Percentiles rank a stretch among this genome's conserved stretches.
These are phyloP conservation scores for Manis javanica DNA, from an alignment of 2,797 vertebrate species.

Conservation along the genomic window DNA sequence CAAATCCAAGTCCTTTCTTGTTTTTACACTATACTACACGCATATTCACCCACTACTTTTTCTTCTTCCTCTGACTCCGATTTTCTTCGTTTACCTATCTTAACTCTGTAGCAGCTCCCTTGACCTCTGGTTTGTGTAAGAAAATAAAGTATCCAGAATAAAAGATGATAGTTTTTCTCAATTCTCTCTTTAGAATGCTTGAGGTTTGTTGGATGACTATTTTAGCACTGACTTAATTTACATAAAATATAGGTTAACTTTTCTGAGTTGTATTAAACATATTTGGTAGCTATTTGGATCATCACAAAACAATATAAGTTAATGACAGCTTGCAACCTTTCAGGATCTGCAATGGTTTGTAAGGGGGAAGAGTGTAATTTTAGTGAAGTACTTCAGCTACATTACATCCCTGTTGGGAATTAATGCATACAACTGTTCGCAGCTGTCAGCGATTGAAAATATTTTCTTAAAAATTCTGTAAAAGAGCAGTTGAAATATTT, in stretches of 20 bases:
- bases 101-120: slow-evolving; percentile 16
- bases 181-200: not conserved
- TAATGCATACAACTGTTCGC: slow-evolving; percentile 69
- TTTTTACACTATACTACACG: not conserved
- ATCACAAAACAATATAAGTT: slow-evolving; percentile 22
- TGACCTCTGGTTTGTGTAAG: not conserved
- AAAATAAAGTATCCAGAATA: not conserved
- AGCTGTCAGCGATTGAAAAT: slow-evolving; percentile 73
- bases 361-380: slow-evolving; percentile 55
- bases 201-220: not conserved
- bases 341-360: slow-evolving; percentile 58
- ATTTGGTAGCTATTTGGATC: slow-evolving; percentile 27
- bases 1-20: not conserved
- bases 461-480: slow-evolving; percentile 55
- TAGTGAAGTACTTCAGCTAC: slow-evolving; percentile 51
- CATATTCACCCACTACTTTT: not conserved
- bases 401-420: slow-evolving; percentile 60
- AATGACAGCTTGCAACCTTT: slow-evolving; percentile 53
- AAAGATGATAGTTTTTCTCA: not conserved
- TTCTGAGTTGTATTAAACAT: not conserved
- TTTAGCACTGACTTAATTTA: slow-evolving; percentile 36
- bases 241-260: slow-evolving; percentile 9
- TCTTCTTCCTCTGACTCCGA: not conserved
- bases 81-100: slow-evolving; percentile 23
- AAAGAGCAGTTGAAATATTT: slow-evolving; percentile 53